Conservation (phyloP, 2,797 vertebrate genomes). For the Phrynocephalus vlangalii region DNA sequence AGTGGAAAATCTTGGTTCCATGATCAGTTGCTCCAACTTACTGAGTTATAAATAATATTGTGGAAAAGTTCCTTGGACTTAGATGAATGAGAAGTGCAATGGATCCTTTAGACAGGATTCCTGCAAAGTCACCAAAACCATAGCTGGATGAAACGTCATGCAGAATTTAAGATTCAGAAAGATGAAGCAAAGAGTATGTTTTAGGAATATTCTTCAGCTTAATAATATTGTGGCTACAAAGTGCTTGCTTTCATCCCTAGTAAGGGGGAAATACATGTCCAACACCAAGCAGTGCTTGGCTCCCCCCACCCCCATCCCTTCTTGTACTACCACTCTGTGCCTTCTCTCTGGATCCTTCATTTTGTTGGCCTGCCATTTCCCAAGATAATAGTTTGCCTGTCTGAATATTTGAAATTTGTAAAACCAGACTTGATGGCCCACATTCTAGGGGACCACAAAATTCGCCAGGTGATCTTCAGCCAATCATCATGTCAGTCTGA, state of each 20-base stretch:
- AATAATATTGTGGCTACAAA: neutral
- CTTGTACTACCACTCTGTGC: neutral
- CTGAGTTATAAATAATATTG: too few species aligned
- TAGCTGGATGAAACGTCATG: neutral
- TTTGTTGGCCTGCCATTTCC: neutral
- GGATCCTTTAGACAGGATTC: neutral
- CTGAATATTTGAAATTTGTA: neutral
- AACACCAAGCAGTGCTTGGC: neutral
- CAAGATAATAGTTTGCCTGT: neutral
- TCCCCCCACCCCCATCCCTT: neutral
- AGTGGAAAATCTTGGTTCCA: too few species aligned
- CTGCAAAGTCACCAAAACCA: neutral
- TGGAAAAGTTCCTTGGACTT: neutral
- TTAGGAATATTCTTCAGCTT: neutral
- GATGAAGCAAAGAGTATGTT: too few species aligned
- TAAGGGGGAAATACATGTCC: neutral
- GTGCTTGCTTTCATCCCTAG: neutral
- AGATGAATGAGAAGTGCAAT: neutral
- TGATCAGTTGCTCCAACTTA: neutral
- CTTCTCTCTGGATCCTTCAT: neutral
- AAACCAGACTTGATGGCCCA: too few species aligned
- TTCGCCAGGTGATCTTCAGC: too few species aligned
- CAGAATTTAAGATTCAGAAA: neutral
- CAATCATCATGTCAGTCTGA: too few species aligned
- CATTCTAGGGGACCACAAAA: too few species aligned